Evolutionary conservation across 2,888 invertebrate species (phyloP).

Genomic region (Luperina testacea): DNA sequence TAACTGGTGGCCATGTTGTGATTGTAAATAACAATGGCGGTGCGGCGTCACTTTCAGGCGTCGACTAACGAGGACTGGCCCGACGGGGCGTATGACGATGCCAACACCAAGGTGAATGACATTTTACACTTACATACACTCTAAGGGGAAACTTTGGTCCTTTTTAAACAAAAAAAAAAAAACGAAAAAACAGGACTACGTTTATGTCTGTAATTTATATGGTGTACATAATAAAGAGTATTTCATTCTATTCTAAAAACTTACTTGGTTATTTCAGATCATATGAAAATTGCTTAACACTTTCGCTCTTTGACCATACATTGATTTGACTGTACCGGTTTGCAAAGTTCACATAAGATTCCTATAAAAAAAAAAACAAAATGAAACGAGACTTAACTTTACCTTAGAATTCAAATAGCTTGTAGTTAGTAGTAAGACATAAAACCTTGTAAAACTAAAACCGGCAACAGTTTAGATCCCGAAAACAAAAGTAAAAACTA

Average conservation of each 20-base stretch:
- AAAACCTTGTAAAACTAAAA: background rate
- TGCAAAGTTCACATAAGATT: too few relatives aligned
- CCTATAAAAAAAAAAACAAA: background rate
- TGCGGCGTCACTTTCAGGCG: constrained; percentile 82
- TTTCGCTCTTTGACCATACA: background rate
- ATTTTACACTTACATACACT: constrained; percentile 65
- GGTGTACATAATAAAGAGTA: too few relatives aligned
- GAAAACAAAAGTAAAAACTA: too few relatives aligned
- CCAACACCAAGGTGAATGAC: constrained; percentile 87
- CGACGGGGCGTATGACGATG: constrained; percentile 87
- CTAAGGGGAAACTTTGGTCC: constrained; percentile 43
- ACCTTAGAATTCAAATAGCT: background rate
- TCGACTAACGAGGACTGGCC: constrained; percentile 87
- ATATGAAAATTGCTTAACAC: background rate
- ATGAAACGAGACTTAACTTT: background rate
- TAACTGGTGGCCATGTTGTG: constrained; percentile 74
- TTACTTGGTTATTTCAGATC: background rate
- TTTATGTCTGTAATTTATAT: too few relatives aligned
- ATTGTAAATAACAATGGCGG: constrained; percentile 85
- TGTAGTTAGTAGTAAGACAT: background rate
- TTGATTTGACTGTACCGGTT: background rate
- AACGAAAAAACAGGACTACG: too few relatives aligned
- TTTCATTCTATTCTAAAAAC: too few relatives aligned
- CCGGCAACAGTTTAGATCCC: background rate
- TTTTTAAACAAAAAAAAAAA: background rate